Evolutionary conservation across 2,113 vertebrate genomes (phyloP).

Genomic region (Nannospalax galili): DNA sequence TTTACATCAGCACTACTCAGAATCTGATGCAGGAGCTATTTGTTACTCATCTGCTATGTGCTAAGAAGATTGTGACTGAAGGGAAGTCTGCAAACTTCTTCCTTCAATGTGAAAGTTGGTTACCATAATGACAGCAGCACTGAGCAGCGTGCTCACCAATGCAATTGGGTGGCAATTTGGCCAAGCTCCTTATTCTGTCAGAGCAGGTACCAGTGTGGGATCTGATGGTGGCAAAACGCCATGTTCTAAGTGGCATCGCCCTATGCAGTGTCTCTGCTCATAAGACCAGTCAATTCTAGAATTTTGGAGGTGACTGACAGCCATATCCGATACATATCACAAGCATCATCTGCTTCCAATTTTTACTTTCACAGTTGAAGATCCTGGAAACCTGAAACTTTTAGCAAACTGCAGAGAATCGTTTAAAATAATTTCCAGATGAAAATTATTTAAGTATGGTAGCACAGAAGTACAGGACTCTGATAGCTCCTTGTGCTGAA

Average conservation of each 20-base stretch:
- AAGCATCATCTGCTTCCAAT: background rate
- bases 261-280: background rate
- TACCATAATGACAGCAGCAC: background rate
- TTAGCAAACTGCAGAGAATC: background rate
- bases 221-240: background rate
- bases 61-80: background rate
- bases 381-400: background rate
- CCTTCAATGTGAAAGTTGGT: background rate
- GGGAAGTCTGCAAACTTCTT: background rate
- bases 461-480: background rate
- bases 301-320: background rate
- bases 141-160: background rate
- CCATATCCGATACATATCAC: background rate
- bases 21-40: background rate
- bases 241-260: fast-evolving
- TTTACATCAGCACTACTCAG: background rate
- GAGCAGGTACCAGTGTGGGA: no score
- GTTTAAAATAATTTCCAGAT: background rate
- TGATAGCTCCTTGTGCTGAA: background rate
- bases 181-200: background rate
- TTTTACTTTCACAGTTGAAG: background rate
- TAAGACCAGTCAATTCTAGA: background rate
- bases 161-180: background rate
- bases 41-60: background rate
- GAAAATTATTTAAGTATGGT: background rate